Conservation (phyloP, 2,113 vertebrate genomes). For the Gnathonemus longibarbis region DNA sequence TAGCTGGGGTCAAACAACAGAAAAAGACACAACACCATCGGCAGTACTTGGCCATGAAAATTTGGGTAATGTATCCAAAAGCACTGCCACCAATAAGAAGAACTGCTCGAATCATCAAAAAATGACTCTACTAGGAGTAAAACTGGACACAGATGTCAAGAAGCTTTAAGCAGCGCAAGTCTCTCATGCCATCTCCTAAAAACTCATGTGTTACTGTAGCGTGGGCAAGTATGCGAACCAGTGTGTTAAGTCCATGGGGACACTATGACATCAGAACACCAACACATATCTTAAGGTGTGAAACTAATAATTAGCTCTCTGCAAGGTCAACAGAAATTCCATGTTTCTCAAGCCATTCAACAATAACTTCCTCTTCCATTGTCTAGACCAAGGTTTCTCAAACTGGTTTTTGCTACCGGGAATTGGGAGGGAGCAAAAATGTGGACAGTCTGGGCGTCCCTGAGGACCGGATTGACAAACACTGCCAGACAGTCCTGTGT, state of each 20-base stretch:
- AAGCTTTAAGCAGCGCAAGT: background rate
- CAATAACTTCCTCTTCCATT: background rate
- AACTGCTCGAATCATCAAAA: background rate
- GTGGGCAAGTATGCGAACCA: background rate
- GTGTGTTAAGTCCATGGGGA: background rate
- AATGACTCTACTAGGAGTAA: background rate
- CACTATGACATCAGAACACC: background rate
- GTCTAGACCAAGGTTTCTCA: background rate
- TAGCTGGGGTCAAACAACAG: background rate
- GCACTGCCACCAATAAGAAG: background rate
- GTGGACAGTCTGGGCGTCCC: background rate
- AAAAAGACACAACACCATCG: background rate
- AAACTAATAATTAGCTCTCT: background rate
- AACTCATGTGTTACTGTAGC: background rate
- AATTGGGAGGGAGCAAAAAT: background rate
- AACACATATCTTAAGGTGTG: background rate
- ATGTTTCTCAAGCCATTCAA: background rate
- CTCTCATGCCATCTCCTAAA: background rate
- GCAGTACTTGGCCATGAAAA: background rate
- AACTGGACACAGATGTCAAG: background rate
- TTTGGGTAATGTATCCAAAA: background rate
- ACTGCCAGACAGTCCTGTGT: background rate
- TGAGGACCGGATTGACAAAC: background rate
- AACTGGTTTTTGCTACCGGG: background rate
- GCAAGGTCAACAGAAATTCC: background rate